A percentile compares a stretch with the other conserved stretches of the same genome.
Conservation (phyloP, 2,113 vertebrate species). For the Chaenogobius annularis region DNA sequence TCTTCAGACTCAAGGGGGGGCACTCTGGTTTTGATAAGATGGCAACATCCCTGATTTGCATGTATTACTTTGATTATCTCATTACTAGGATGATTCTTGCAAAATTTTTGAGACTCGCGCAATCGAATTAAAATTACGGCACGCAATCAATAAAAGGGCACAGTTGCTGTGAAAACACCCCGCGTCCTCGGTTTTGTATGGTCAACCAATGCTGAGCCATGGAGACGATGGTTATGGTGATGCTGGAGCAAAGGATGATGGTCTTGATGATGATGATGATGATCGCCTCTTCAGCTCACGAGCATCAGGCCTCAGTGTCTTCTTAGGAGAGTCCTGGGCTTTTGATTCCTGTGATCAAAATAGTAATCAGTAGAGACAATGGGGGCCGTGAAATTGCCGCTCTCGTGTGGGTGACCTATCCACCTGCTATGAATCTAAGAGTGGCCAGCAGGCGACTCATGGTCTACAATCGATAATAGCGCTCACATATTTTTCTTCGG, state of each 20-base stretch:
- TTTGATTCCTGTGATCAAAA: conserved; percentile 69
- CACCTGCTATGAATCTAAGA: conserved; percentile 68
- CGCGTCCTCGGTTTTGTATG: conserved; percentile 48
- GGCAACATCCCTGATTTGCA: conserved; percentile 98
- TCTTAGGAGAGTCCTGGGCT: conserved; percentile 49
- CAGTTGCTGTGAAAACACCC: conserved; percentile 62
- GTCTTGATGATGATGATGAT: conserved; percentile 31
- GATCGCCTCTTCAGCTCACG: conserved; percentile 63
- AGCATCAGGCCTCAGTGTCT: conserved; percentile 48
- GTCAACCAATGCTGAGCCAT: conserved; percentile 55
- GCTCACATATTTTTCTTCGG: conserved; percentile 50
- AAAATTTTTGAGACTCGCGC: conserved; percentile 85
- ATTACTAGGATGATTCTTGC: conserved; percentile 97
- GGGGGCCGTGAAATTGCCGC: conserved; percentile 64
- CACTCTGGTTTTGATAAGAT: conserved; percentile 99
- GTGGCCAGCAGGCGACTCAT: conserved; percentile 61
- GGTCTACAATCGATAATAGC: conserved; percentile 65
- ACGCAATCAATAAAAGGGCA: conserved; percentile 84
- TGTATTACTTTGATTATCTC: conserved; percentile 99
- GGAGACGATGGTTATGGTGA: conserved; percentile 16
- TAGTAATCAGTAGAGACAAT: conserved; percentile 75
- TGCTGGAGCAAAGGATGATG: conserved; percentile 35
- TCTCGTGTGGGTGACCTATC: conserved; percentile 68
- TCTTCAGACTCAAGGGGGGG: conserved; percentile 97
- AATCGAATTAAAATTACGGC: conserved; percentile 80